Conservation (phyloP, 2,797 vertebrate species). For the Cynopterus sphinx region DNA sequence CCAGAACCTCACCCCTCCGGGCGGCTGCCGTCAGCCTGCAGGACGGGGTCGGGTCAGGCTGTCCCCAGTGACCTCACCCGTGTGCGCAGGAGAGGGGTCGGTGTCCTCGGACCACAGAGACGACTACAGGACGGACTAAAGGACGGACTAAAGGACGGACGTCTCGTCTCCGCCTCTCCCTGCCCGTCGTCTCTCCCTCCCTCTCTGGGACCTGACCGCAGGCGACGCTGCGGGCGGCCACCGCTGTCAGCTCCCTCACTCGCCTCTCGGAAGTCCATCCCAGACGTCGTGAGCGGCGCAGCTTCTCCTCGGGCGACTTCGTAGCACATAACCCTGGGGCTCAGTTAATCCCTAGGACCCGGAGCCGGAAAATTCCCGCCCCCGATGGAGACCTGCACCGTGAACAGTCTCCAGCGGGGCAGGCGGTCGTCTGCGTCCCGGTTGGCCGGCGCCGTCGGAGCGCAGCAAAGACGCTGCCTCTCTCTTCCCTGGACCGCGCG, state of each 20-base stretch:
- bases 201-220: too few species aligned
- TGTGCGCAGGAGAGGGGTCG: too few species aligned
- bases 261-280: background rate
- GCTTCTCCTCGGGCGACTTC: background rate
- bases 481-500: conserved; percentile 50
- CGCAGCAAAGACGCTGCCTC: conserved; percentile 73
- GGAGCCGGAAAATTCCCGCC: conserved; percentile 38
- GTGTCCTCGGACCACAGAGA: too few species aligned
- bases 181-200: too few species aligned
- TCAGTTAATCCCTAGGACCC: background rate
- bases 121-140: too few species aligned
- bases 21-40: too few species aligned
- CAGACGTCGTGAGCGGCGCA: background rate
- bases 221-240: too few species aligned
- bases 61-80: too few species aligned
- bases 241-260: background rate
- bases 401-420: conserved; percentile 69
- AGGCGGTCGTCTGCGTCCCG: conserved; percentile 67
- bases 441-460: conserved; percentile 59
- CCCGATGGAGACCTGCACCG: conserved; percentile 66
- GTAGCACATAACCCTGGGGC: background rate
- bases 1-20: too few species aligned
- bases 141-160: too few species aligned
- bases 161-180: too few species aligned
- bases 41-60: too few species aligned